Conservation (phyloP, 2,113 vertebrate species). For the Glaucidium brasilianum region DNA sequence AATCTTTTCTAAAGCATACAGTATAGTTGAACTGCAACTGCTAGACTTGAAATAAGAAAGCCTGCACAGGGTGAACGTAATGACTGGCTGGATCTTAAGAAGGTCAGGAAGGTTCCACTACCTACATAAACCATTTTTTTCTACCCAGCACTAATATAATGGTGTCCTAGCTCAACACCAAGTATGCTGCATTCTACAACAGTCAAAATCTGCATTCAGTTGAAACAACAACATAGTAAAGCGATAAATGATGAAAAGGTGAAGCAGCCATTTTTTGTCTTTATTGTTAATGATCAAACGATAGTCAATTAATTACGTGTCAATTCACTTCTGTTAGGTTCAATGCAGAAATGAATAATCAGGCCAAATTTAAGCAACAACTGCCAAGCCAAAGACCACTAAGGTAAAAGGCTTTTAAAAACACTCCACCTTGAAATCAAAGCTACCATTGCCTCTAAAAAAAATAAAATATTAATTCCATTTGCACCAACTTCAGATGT, state of each 20-base stretch:
- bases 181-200: not conserved
- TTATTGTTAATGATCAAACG: not conserved
- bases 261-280: not conserved
- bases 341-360: not conserved
- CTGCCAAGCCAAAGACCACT: not conserved
- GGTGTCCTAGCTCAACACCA: not conserved
- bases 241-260: not conserved
- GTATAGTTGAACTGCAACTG: not conserved
- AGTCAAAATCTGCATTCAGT: not conserved
- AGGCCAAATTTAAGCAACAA: not conserved
- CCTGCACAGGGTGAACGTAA: accelerated
- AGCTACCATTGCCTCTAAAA: not conserved
- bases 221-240: not conserved
- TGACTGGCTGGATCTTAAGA: not conserved
- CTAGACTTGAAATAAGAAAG: not conserved
- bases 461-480: not conserved
- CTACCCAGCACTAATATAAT: not conserved
- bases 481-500: not conserved
- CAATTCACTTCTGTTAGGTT: not conserved
- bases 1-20: not conserved
- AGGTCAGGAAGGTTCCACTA: not conserved
- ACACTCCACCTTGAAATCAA: not conserved
- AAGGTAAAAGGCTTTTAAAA: not conserved
- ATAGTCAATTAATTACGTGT: not conserved
- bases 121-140: not conserved